Evolutionary conservation across 2,888 invertebrate genomes (phyloP), one percentile per base, ranked within the genome.

Genomic region (Abrostola triplasia): DNA sequence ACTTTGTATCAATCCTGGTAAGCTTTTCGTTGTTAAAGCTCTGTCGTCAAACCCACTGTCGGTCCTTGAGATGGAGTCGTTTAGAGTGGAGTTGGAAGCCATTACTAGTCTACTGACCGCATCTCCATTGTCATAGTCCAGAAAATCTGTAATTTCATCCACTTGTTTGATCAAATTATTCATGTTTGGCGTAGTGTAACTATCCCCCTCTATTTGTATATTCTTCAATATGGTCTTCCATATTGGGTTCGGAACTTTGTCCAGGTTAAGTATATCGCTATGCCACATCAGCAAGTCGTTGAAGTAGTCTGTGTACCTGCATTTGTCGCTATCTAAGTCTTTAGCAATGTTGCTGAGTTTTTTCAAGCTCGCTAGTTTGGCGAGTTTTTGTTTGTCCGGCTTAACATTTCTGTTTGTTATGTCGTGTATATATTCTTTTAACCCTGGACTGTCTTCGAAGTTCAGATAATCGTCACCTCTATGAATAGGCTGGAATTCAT

Each of bases 271-370:
- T 49, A 89, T 79, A 72, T 90, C 89, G 36, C 80, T 78, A 67
- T 90, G 80, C 89, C 88, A 88, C 67, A 84, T 77, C 4, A 88
- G 51, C 0, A 89, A 64, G 59, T 90, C 89, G 40, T 82, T 82
- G 13, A 89, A 88, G 62, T 88, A 87, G 47, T 88, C 85, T 2
- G 56, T 64, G 41, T 75, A 71, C 6, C 6, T 47, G 8, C 0
- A 8, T 7, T 53, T 58, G 0, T 35, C 2, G 1, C 11, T 59
- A 0, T 6, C 4, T 7, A 0, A 0, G 24, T 8, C 0, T 5
- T 7, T 42, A 5, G 0, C 0, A 9, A 5, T 0, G 7, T 12
- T 13, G 6, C 35, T 8, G 0, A 10, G 6, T 40, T 54, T 57
- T 12, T 5, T 49, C 6, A 37, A 11, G 2, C 6, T 7, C 1